Evolutionary conservation across 2,797 vertebrate species (phyloP).

Genomic region (Eupleurogrammus muticus): DNA sequence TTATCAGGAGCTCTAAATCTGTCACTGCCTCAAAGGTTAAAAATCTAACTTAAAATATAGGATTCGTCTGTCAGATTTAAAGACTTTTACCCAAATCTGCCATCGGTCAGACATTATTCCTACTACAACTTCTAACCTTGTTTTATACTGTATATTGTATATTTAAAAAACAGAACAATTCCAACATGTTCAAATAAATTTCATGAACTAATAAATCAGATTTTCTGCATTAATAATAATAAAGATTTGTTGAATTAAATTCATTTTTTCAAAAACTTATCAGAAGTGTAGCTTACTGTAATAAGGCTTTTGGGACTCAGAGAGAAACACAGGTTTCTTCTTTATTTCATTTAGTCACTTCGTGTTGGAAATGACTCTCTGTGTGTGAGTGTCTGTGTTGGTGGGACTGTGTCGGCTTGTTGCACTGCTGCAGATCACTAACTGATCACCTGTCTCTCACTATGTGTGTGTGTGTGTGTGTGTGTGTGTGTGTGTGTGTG

Average conservation of each 20-base stretch:
- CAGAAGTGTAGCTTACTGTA: too few species aligned
- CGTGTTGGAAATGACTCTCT: conserved; percentile 52
- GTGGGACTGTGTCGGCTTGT: conserved; percentile 42
- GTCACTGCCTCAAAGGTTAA: too few species aligned
- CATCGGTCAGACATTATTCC: too few species aligned
- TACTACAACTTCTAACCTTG: too few species aligned
- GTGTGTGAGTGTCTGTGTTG: conserved; percentile 19
- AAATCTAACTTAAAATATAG: not conserved
- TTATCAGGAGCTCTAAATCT: not conserved
- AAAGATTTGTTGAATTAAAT: not conserved
- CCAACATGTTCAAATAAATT: too few species aligned
- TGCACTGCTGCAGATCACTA: conserved; percentile 65
- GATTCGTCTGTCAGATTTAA: not conserved
- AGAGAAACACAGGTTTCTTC: too few species aligned
- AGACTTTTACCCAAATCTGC: too few species aligned
- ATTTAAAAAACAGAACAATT: too few species aligned
- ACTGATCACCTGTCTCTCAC: conserved; percentile 46
- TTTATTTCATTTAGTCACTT: not conserved
- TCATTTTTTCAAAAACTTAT: too few species aligned
- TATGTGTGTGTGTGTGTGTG: not conserved
- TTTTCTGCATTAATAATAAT: not conserved
- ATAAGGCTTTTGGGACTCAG: not conserved
- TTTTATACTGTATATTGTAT: too few species aligned
- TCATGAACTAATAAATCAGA: too few species aligned
- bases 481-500: not conserved